Evolutionary conservation across 2,888 invertebrate species (phyloP), one percentile per base, ranked within the genome.

Genomic region (Alsophila aescularia): DNA sequence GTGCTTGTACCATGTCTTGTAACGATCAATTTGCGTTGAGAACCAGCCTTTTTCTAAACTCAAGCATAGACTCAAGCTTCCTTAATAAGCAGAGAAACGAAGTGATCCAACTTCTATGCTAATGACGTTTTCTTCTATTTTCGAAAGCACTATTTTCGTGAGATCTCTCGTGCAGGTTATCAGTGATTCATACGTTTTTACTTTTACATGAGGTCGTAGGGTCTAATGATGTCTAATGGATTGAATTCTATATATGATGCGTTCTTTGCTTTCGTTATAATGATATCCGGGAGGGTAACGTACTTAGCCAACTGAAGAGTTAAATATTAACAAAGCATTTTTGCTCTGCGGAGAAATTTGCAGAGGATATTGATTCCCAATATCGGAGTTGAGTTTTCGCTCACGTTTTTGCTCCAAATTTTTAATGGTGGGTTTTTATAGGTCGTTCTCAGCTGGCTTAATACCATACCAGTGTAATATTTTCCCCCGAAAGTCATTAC

Each of bases 41-140:
- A 66, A 67, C 67, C 73, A 64, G 58, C 68, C 71, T 75, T 77
- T 81, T 77, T 80, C 79, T 77, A 62, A 65, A 70, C 67, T 54
- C 81, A 80, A 79, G 75, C 79, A 79, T 76, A 63, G 65, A 70
- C 67, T 54, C 81, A 80, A 79, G 75, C 79, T 83, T 81, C 83
- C 87, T 79, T 90, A 89, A 86, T 86, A 81, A 89, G 87, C 66
- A 75, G 81, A 82, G 87, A 89, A 89, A 88, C 77, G 67, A 64
- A 62, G 66, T 69, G 73, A 71, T 75, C 79, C 75, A 81, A 81
- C 82, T 79, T 81, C 80, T 87, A 86, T 84, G 84, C 82, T 80
- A 86, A 83, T 83, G 71, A 14, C 69, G 80, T 83, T 87, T 85
- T 85, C 83, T 82, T 84, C 78, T 76, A 77, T 84, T 81, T 86